phyloP scores from a whole-genome alignment of 2,113 vertebrate species.

The Apaloderma vittatum region DNA sequence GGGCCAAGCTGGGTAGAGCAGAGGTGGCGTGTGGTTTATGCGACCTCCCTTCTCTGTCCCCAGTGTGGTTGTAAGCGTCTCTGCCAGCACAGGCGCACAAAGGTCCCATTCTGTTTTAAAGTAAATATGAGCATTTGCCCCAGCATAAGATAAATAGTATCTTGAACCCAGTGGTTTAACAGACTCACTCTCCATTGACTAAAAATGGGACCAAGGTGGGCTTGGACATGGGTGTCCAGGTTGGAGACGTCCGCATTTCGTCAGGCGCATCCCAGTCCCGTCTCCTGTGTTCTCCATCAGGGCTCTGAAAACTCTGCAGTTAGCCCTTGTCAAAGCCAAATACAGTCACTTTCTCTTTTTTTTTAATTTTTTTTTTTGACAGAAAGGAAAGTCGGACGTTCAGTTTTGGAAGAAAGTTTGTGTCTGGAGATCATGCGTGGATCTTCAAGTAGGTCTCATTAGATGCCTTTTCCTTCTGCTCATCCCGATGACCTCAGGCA shows the following conservation, averaged over 20 bases:
- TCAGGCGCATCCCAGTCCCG: accelerated
- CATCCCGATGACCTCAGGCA: background rate
- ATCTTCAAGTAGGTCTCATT: background rate
- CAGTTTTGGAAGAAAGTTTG: background rate
- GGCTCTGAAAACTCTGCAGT: background rate
- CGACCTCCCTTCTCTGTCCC: background rate
- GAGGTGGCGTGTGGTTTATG: background rate
- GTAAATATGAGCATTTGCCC: background rate
- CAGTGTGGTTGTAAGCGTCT: background rate
- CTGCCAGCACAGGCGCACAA: background rate
- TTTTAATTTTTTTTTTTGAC: background rate
- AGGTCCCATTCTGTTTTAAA: background rate
- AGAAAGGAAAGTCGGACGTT: background rate
- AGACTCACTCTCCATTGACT: background rate
- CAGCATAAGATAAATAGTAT: background rate
- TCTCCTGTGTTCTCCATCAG: background rate
- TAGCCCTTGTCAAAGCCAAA: background rate
- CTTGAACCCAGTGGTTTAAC: background rate
- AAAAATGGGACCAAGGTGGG: background rate
- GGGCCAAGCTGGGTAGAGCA: background rate
- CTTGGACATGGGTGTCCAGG: background rate
- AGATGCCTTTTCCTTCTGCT: background rate
- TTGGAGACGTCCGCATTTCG: accelerated
- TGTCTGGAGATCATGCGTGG: background rate
- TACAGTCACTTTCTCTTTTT: background rate